A percentile compares a stretch with the other conserved stretches of the same genome.
phyloP scores from a whole-genome alignment of 2,113 vertebrate species.

The Grus americana region DNA sequence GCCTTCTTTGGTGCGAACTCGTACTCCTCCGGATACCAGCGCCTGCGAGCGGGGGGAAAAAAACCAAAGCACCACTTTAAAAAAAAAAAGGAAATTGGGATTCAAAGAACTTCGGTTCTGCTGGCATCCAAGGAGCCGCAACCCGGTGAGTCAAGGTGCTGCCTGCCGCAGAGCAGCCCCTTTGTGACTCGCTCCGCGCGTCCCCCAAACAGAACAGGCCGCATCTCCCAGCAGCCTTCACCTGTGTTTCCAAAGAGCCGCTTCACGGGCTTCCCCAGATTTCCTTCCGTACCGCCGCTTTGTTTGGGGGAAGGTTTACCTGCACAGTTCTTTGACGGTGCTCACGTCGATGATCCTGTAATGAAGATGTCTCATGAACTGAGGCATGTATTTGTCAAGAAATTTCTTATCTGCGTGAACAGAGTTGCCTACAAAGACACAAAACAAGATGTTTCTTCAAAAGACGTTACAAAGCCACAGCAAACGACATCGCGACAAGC shows the following conservation, averaged over 20 bases:
- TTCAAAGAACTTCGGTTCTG: background rate
- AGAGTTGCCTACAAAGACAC: constrained; percentile 81
- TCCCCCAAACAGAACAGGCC: background rate
- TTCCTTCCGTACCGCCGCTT: background rate
- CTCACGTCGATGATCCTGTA: constrained; percentile 95
- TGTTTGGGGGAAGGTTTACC: constrained; percentile 61
- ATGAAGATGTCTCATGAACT: constrained; percentile 91
- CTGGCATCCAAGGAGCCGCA: background rate
- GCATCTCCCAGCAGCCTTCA: background rate
- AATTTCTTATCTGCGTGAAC: constrained; percentile 92
- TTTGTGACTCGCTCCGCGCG: accelerated
- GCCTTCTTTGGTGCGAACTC: constrained; percentile 88
- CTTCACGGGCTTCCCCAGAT: accelerated
- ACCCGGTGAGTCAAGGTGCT: accelerated
- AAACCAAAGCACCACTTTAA: background rate
- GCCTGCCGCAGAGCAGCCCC: background rate
- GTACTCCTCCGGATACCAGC: constrained; percentile 93
- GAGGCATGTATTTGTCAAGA: constrained; percentile 96
- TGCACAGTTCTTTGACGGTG: constrained; percentile 97
- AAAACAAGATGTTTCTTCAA: constrained; percentile 18
- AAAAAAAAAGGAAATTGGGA: background rate
- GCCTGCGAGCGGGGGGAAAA: constrained; percentile 68
- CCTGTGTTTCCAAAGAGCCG: background rate
- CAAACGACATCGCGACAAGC: background rate
- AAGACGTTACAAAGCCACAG: background rate